Conservation (phyloP, 2,888 invertebrate genomes). For the Eupithecia vulgata region DNA sequence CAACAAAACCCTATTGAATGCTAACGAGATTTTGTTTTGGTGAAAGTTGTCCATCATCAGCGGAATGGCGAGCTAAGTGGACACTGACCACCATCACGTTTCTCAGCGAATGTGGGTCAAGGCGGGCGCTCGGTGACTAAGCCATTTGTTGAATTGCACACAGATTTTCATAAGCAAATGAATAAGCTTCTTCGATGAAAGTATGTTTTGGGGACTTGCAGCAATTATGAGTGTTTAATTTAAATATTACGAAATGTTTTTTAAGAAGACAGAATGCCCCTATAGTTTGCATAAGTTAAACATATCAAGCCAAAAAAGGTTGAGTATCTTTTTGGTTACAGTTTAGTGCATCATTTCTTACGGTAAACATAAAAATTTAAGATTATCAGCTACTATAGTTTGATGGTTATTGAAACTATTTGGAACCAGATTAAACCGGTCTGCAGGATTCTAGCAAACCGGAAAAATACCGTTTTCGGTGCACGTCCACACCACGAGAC, state of each 20-base stretch:
- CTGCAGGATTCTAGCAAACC: slow-evolving; percentile 61
- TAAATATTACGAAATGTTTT: slow-evolving; percentile 35
- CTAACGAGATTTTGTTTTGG: slow-evolving; percentile 66
- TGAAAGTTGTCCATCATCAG: slow-evolving; percentile 79
- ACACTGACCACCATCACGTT: slow-evolving; percentile 70
- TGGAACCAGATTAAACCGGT: slow-evolving; percentile 65
- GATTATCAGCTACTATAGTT: neutral
- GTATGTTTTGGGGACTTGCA: slow-evolving; percentile 40
- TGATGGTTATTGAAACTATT: slow-evolving; percentile 3
- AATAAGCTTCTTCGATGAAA: slow-evolving; percentile 47
- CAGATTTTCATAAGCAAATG: slow-evolving; percentile 53
- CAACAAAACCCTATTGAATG: slow-evolving; percentile 33
- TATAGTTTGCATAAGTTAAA: neutral
- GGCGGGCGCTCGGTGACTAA: slow-evolving; percentile 72
- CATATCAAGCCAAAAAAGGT: neutral
- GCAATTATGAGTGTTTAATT: slow-evolving; percentile 30
- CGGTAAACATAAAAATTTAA: neutral
- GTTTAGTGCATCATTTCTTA: neutral
- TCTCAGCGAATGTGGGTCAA: slow-evolving; percentile 72
- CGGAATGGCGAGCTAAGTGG: slow-evolving; percentile 45
- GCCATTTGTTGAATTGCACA: slow-evolving; percentile 60
- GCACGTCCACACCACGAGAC: slow-evolving; percentile 65
- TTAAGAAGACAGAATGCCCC: neutral
- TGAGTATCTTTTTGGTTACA: neutral
- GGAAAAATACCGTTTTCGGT: slow-evolving; percentile 79